A percentile compares a stretch with the other conserved stretches of the same genome.
Conservation (phyloP, 1,140 invertebrate species). For the Meloidogyne chitwoodi region DNA sequence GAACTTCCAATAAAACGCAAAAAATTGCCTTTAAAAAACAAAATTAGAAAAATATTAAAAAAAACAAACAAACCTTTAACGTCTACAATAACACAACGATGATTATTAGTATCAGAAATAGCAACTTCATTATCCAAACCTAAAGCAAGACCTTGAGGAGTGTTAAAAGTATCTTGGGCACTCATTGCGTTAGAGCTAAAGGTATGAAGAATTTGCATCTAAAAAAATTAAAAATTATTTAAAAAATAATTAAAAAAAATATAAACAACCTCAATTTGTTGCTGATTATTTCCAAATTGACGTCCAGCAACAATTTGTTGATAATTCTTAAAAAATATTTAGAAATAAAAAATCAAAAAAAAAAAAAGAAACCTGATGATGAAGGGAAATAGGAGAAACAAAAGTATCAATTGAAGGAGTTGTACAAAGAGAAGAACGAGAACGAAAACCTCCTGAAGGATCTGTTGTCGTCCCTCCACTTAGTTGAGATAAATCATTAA, state of each 20-base stretch:
- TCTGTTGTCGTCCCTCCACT: too few species aligned
- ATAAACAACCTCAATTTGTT: neutral
- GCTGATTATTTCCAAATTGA: neutral
- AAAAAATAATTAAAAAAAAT: neutral
- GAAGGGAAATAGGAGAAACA: slow-evolving; percentile 4
- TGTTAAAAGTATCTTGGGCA: slow-evolving; percentile 26
- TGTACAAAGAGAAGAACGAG: slow-evolving; percentile 32
- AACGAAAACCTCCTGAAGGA: slow-evolving; percentile 11
- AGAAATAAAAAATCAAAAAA: neutral
- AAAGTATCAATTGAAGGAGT: slow-evolving; percentile 27
- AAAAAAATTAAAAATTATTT: neutral
- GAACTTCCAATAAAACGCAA: slow-evolving; percentile 30
- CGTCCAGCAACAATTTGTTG: neutral
- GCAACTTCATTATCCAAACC: slow-evolving; percentile 31
- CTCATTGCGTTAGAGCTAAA: slow-evolving; percentile 16
- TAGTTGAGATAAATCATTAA: neutral
- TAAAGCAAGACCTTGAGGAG: slow-evolving; percentile 28
- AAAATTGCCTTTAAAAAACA: slow-evolving; percentile 6
- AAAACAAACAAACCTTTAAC: neutral
- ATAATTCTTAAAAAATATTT: neutral
- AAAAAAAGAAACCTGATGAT: neutral
- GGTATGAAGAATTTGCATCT: slow-evolving; percentile 20
- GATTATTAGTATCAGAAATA: slow-evolving; percentile 32
- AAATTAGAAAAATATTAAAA: neutral
- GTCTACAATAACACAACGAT: slow-evolving; percentile 33